phyloP scores from a whole-genome alignment of 2,888 invertebrate species.

The Bombylius discolor region DNA sequence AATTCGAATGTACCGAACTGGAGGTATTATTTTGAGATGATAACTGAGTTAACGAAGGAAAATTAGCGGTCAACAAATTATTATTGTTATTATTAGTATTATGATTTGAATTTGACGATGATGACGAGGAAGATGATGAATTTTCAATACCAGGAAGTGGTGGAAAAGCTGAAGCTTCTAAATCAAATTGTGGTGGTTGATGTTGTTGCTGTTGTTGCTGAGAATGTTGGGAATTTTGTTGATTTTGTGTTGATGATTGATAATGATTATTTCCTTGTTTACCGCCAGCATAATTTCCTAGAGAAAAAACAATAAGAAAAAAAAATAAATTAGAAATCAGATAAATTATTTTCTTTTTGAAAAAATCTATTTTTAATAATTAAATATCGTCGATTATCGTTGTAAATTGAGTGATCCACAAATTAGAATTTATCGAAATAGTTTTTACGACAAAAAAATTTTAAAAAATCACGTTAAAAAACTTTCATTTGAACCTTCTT shows the following conservation, averaged over 20 bases:
- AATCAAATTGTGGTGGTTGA: slow-evolving; percentile 54
- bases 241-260: slow-evolving; percentile 15
- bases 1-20: not conserved
- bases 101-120: slow-evolving; percentile 11
- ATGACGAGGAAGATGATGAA: slow-evolving; percentile 10
- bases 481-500: too few relatives aligned
- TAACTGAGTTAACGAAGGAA: slow-evolving; percentile 17
- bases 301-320: not conserved
- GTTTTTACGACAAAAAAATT: too few relatives aligned
- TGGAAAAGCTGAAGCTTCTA: slow-evolving; percentile 67
- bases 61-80: slow-evolving; percentile 11
- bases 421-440: too few relatives aligned
- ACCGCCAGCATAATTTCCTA: slow-evolving; percentile 6
- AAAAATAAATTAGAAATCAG: too few relatives aligned
- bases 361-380: too few relatives aligned
- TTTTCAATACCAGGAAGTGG: slow-evolving; percentile 56
- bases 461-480: too few relatives aligned
- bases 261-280: slow-evolving; percentile 11
- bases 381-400: too few relatives aligned
- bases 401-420: too few relatives aligned
- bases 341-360: too few relatives aligned
- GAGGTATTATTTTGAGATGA: slow-evolving; percentile 11
- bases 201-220: slow-evolving; percentile 20
- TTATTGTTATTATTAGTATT: slow-evolving; percentile 4
- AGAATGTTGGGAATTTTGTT: slow-evolving; percentile 25